Evolutionary conservation across 92 coral and sea anemone genomes (phyloP).

Genomic region (Phymanthus crucifer): DNA sequence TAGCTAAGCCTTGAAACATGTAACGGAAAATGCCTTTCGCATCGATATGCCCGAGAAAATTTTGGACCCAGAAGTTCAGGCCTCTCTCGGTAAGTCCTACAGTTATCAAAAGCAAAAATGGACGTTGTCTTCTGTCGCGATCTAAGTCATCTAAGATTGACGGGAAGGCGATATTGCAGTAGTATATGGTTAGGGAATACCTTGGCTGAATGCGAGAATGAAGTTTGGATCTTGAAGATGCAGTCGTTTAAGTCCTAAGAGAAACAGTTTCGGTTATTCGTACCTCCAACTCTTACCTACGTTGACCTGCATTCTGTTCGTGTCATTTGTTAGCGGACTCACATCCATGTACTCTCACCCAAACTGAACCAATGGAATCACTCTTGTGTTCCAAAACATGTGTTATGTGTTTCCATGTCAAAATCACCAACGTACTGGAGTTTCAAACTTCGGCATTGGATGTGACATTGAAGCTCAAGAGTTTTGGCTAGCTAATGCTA

Average conservation of each 20-base stretch:
- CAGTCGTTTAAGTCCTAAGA: not conserved
- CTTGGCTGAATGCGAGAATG: not conserved
- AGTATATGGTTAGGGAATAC: not conserved
- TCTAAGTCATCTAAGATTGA: not conserved
- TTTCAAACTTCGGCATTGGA: not conserved
- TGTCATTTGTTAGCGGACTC: not conserved
- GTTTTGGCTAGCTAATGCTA: conserved; percentile 23
- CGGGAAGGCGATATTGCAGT: not conserved
- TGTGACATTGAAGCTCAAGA: conserved; percentile 9
- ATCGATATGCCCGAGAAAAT: conserved; percentile 10
- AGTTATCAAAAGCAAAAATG: not conserved
- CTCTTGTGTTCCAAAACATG: not conserved
- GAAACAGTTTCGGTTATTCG: not conserved
- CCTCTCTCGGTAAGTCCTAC: conserved; percentile 6
- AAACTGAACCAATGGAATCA: not conserved
- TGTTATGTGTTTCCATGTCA: not conserved
- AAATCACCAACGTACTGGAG: not conserved
- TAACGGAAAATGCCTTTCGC: conserved; percentile 18
- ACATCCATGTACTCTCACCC: not conserved
- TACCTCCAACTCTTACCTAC: not conserved
- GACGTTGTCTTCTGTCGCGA: not conserved
- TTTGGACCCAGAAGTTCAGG: conserved; percentile 13
- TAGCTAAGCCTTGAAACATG: not conserved
- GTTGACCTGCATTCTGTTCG: not conserved
- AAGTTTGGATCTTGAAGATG: not conserved